These are phyloP conservation scores for Callospermophilus lateralis DNA, from an alignment of 2,113 vertebrate species.

Conservation along the genomic window DNA sequence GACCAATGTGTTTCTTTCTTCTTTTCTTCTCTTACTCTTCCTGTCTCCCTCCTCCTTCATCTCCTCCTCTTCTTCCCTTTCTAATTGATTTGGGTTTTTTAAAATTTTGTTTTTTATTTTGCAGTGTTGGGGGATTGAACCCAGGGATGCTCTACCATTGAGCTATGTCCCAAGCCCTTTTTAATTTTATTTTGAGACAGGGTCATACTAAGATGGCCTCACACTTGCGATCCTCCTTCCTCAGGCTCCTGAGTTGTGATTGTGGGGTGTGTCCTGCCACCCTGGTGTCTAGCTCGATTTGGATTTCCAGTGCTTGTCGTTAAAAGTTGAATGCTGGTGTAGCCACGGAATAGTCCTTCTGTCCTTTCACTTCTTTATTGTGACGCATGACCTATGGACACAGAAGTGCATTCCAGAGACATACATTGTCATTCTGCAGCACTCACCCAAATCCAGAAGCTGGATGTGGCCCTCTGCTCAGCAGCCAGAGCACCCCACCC, in stretches of 20 bases:
- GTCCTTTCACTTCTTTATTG: neutral
- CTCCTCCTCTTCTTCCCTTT: neutral
- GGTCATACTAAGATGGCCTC: too few species aligned
- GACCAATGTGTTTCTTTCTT: neutral
- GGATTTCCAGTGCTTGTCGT: neutral
- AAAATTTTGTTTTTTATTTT: neutral
- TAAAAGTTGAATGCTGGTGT: neutral
- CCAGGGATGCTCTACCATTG: neutral
- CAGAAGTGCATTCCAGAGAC: neutral
- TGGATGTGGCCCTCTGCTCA: neutral
- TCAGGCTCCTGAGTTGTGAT: too few species aligned
- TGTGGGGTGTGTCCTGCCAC: too few species aligned
- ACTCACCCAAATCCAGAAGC: neutral
- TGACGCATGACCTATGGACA: neutral
- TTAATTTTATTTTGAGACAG: too few species aligned
- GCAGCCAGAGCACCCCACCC: accelerated
- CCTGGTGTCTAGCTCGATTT: neutral
- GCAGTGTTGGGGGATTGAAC: neutral
- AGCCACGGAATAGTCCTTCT: neutral
- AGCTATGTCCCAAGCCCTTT: too few species aligned
- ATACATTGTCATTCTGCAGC: neutral
- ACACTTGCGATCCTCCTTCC: too few species aligned
- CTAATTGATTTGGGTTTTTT: neutral
- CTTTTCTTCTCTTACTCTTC: neutral
- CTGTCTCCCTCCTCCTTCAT: neutral